Conservation (phyloP, 1,140 invertebrate genomes). For the Sitodiplosis mosellana region DNA sequence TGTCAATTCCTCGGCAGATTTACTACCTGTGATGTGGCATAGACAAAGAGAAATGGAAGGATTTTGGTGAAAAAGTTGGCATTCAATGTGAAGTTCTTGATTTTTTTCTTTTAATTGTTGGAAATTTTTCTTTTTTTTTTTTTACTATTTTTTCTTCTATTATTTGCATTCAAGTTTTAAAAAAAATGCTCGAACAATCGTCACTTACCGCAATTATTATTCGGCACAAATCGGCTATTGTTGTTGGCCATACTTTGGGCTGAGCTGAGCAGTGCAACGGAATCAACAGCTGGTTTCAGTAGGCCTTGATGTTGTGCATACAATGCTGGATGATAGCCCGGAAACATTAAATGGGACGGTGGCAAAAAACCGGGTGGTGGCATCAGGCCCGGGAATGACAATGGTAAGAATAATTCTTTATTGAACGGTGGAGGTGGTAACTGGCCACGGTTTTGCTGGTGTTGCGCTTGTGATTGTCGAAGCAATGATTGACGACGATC, state of each 20-base stretch:
- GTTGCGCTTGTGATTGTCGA: not conserved
- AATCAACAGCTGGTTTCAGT: slow-evolving; percentile 30
- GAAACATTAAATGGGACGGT: slow-evolving; percentile 40
- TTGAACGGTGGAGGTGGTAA: slow-evolving; percentile 28
- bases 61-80: no score
- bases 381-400: slow-evolving; percentile 38
- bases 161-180: no score
- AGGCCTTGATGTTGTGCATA: slow-evolving; percentile 38
- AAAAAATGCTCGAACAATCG: not conserved
- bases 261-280: slow-evolving; percentile 9
- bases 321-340: slow-evolving; percentile 39
- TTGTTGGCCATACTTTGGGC: slow-evolving; percentile 2
- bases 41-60: no score
- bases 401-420: slow-evolving; percentile 33
- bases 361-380: slow-evolving; percentile 44
- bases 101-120: no score
- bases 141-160: slow-evolving; percentile 2
- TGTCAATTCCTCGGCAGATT: slow-evolving; percentile 31
- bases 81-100: no score
- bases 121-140: no score
- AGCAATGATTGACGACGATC: slow-evolving; percentile 25
- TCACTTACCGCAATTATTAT: slow-evolving; percentile 15
- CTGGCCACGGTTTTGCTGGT: slow-evolving; percentile 11
- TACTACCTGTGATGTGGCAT: not conserved
- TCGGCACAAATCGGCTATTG: slow-evolving; percentile 29